These are phyloP conservation scores for Zaprionus lineosus DNA, from an alignment of 2,888 invertebrate species.

Conservation along the genomic window DNA sequence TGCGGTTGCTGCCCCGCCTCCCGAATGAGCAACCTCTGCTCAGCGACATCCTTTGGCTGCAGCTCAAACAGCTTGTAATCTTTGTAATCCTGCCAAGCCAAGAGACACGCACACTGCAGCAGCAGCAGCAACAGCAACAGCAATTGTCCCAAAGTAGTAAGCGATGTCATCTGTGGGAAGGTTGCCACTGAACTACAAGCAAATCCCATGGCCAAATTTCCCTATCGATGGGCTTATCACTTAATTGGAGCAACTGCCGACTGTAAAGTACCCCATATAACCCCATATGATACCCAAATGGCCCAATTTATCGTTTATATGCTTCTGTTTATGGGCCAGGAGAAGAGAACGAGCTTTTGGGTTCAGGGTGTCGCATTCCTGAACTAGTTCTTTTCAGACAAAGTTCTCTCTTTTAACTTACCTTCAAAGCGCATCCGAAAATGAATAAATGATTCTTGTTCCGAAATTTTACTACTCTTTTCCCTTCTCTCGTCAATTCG, in stretches of 20 bases:
- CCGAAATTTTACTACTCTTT: no score
- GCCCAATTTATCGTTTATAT: slow-evolving; percentile 20
- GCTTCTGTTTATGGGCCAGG: slow-evolving; percentile 58
- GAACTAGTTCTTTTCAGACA: slow-evolving; percentile 24
- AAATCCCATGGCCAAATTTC: neutral
- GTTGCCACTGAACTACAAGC: slow-evolving; percentile 8
- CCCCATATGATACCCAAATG: slow-evolving; percentile 19
- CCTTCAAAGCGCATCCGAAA: no score
- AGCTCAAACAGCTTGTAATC: slow-evolving; percentile 61
- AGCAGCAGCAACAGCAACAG: slow-evolving; percentile 28
- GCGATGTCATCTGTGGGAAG: slow-evolving; percentile 35
- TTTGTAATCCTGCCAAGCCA: slow-evolving; percentile 57
- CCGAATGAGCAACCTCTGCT: slow-evolving; percentile 27
- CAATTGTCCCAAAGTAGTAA: neutral
- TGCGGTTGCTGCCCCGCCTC: slow-evolving; percentile 11
- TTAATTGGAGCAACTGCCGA: slow-evolving; percentile 66
- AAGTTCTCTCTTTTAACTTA: no score
- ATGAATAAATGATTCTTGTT: no score
- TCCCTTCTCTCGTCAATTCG: no score
- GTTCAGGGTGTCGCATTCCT: no score
- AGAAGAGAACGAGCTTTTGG: neutral
- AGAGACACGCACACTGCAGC: slow-evolving; percentile 22
- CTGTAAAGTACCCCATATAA: slow-evolving; percentile 2
- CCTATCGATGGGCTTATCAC: slow-evolving; percentile 41
- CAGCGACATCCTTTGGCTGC: slow-evolving; percentile 6